These are phyloP conservation scores for Zalophus californianus DNA, from an alignment of 2,797 vertebrate genomes.

Conservation along the genomic window DNA sequence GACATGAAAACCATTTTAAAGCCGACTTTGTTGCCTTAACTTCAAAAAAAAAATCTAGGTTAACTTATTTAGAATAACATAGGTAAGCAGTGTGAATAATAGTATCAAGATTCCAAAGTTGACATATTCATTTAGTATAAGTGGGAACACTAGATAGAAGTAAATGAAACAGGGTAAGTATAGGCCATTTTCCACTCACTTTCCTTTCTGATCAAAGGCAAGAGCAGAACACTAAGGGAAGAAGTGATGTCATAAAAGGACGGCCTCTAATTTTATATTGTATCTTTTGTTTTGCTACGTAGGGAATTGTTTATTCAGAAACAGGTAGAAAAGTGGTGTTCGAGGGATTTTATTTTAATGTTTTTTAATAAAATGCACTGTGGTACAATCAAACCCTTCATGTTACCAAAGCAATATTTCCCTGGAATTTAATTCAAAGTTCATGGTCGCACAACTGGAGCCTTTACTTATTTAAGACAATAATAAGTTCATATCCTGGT, in stretches of 20 bases:
- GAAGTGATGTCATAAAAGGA: not conserved
- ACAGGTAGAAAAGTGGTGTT: constrained; percentile 58
- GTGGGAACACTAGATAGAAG: not conserved
- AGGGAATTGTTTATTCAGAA: constrained; percentile 66
- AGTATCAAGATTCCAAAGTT: not conserved
- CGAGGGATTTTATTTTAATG: constrained; percentile 51
- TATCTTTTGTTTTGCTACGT: not conserved
- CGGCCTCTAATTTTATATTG: not conserved
- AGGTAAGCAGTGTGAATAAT: constrained; percentile 44
- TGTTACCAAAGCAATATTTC: constrained; percentile 78
- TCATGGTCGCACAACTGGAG: not conserved
- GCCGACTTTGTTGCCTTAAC: constrained; percentile 70
- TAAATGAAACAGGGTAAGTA: not conserved
- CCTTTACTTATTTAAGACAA: constrained; percentile 10
- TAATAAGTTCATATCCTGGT: not conserved
- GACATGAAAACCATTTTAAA: constrained; percentile 56
- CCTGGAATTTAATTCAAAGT: constrained; percentile 53
- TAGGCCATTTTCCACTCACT: constrained; percentile 4
- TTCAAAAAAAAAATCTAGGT: constrained; percentile 38
- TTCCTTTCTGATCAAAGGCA: not conserved
- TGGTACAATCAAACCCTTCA: constrained; percentile 68
- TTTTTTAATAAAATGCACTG: constrained; percentile 37
- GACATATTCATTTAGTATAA: constrained; percentile 19
- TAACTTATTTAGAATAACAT: constrained; percentile 43
- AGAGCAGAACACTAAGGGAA: not conserved